A percentile compares a stretch with the other conserved stretches of the same genome.
Evolutionary conservation across 2,888 invertebrate species (phyloP).

Genomic region (Patella pellucida): DNA sequence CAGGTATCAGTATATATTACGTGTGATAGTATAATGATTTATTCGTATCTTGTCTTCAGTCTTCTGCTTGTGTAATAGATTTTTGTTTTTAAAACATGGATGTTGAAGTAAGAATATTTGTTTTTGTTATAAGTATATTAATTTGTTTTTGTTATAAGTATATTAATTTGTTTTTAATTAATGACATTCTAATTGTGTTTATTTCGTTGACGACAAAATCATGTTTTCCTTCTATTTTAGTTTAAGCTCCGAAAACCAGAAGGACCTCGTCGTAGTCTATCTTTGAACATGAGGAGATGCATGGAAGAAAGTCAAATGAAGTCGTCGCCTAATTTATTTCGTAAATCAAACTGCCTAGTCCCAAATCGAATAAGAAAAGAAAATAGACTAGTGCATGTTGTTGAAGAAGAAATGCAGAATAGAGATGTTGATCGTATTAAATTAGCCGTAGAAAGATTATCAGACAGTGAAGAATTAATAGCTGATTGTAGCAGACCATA

Average conservation of each 20-base stretch:
- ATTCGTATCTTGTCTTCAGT: too few relatives aligned
- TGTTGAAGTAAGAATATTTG: too few relatives aligned
- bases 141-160: too few relatives aligned
- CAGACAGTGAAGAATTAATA: background rate
- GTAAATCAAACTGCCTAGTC: background rate
- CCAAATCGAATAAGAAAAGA: background rate
- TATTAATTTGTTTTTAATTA: too few relatives aligned
- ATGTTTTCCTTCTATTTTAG: background rate
- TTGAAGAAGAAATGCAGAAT: background rate
- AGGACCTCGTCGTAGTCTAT: background rate
- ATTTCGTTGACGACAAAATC: too few relatives aligned
- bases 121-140: too few relatives aligned
- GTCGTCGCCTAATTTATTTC: background rate
- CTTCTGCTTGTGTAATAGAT: too few relatives aligned
- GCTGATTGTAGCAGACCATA: background rate
- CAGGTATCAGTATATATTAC: too few relatives aligned
- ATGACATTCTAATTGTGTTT: too few relatives aligned
- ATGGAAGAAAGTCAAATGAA: background rate
- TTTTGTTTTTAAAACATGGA: too few relatives aligned
- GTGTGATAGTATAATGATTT: too few relatives aligned
- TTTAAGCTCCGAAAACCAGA: background rate
- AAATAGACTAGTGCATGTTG: background rate
- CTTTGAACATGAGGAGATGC: background rate
- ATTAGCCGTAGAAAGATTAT: slow-evolving; percentile 6
- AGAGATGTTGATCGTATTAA: background rate